These are phyloP conservation scores for Momotus momota DNA, from an alignment of 2,797 vertebrate species.

Conservation along the genomic window DNA sequence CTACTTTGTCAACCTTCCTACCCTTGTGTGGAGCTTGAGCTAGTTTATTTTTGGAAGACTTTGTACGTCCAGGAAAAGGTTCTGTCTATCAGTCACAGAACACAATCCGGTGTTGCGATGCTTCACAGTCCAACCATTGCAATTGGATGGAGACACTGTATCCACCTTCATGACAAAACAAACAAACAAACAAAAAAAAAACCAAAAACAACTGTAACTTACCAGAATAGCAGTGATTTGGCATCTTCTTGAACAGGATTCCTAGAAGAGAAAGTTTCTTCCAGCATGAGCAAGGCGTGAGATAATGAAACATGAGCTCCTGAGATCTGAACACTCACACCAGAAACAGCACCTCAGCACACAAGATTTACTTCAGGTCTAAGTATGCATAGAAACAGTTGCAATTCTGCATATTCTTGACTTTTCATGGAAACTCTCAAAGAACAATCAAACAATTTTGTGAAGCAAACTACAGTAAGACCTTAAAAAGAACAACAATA, in stretches of 20 bases:
- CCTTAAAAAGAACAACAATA: neutral
- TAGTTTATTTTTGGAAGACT: neutral
- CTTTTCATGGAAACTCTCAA: neutral
- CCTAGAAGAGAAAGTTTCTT: neutral
- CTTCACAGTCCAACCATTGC: neutral
- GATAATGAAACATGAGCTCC: neutral
- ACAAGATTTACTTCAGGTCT: neutral
- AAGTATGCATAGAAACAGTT: neutral
- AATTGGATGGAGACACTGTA: rapidly evolving
- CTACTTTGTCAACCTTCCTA: neutral
- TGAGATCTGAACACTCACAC: neutral
- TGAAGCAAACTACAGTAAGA: neutral
- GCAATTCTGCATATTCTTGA: neutral
- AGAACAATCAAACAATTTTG: neutral
- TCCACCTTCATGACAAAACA: neutral
- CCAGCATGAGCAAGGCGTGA: neutral
- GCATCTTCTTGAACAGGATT: neutral
- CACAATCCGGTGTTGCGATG: neutral
- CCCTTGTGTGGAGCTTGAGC: rapidly evolving
- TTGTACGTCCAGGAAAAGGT: neutral
- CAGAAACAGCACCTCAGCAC: neutral
- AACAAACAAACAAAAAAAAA: neutral
- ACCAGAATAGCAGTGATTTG: neutral
- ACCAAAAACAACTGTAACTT: neutral
- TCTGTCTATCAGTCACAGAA: neutral